Evolutionary conservation across 2,888 invertebrate genomes (phyloP), one percentile per base, ranked within the genome.

Genomic region (Venustoraphidia nigricollis): DNA sequence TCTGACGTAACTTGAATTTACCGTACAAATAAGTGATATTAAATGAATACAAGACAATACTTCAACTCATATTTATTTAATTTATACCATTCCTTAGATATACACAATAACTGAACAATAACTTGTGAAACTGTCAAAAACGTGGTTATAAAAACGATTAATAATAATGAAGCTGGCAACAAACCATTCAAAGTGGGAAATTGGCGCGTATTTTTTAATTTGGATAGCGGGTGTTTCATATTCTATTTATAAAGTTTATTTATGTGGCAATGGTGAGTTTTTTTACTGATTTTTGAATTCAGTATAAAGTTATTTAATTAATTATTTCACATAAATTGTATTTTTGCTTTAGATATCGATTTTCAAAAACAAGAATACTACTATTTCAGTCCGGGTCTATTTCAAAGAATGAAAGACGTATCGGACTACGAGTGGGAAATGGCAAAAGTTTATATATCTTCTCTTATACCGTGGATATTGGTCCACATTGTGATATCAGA

Each of bases 381-480:
- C 47, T 80, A 78, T 60, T 75, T 79, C 56, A 79, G 81, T 36
- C 79, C 79, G 79, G 56, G 58, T 9, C 64, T 75, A 56, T 54
- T 78, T 44, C 62, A 66, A 34, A 68, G 73, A 56, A 71, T 70
- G 52, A 75, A 74, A 66, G 86, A 86, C 66, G 64, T 68, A 27
- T 74, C 82, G 14, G 85, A 86, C 65, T 68, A 72, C 59, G 86
- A 86, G 68, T 86, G 85, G 85, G 73, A 66, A 58, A 69, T 73
- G 49, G 81, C 78, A 72, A 73, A 74, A 57, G 72, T 67, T 53
- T 70, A 75, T 48, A 61, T 79, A 46, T 60, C 65, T 41, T 65
- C 62, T 52, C 62, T 76, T 46, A 68, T 72, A 59, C 71, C 73
- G 46, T 80, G 76, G 70, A 59, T 77, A 52, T 55, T 73, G 50